phyloP scores from a whole-genome alignment of 2,888 invertebrate genomes.

The Parapristionchus giblindavisi region DNA sequence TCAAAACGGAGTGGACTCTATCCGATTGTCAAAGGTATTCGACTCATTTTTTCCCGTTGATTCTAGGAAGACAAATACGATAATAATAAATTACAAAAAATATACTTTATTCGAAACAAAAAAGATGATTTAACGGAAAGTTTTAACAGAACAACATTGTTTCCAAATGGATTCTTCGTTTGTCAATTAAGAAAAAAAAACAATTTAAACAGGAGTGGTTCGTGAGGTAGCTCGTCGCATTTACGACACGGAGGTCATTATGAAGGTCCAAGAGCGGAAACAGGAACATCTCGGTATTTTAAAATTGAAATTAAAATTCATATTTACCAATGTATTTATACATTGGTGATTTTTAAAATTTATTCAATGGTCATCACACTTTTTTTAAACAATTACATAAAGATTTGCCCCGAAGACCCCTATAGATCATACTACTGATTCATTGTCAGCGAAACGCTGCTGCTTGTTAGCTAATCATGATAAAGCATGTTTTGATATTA shows the following conservation, averaged over 20 bases:
- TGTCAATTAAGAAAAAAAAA: background rate
- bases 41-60: too few species aligned
- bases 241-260: slow-evolving; percentile 90
- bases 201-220: slow-evolving; percentile 81
- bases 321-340: too few species aligned
- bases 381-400: background rate
- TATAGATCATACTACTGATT: background rate
- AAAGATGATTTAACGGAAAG: background rate
- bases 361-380: too few species aligned
- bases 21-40: slow-evolving; percentile 83
- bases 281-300: slow-evolving; percentile 84
- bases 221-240: slow-evolving; percentile 94
- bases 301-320: background rate
- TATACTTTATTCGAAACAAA: too few species aligned
- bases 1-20: slow-evolving; percentile 92
- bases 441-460: background rate
- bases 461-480: background rate
- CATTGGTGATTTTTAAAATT: too few species aligned
- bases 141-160: background rate
- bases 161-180: background rate
- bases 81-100: background rate
- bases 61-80: too few species aligned
- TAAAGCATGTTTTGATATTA: background rate
- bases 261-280: slow-evolving; percentile 83
- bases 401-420: background rate